These are phyloP conservation scores for Dipodomys ordii DNA, from an alignment of 2,113 vertebrate species.

Conservation along the genomic window DNA sequence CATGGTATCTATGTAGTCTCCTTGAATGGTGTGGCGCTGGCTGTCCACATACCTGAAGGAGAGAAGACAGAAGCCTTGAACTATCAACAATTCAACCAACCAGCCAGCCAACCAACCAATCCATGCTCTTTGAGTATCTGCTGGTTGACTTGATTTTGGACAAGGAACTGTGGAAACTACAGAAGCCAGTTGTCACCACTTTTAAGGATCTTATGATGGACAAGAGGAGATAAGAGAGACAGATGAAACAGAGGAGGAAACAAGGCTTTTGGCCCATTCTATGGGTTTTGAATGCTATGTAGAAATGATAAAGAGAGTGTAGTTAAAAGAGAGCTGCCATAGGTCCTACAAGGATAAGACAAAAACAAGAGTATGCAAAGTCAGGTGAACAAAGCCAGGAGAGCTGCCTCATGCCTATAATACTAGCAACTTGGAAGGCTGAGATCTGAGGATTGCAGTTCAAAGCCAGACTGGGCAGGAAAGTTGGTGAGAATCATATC, in stretches of 20 bases:
- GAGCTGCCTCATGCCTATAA: too few species aligned
- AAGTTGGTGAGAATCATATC: too few species aligned
- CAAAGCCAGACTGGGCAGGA: too few species aligned
- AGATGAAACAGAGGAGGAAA: neutral
- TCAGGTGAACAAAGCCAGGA: neutral
- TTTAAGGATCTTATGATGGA: neutral
- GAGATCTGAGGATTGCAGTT: too few species aligned
- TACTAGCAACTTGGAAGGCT: too few species aligned
- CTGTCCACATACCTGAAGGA: slow-evolving; percentile 77
- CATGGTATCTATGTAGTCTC: slow-evolving; percentile 88
- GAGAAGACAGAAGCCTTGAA: slow-evolving; percentile 32
- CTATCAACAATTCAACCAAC: neutral
- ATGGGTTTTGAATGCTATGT: neutral
- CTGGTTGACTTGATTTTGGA: neutral
- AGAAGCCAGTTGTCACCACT: neutral
- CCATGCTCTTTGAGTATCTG: neutral
- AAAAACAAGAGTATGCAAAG: neutral
- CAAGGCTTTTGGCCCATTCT: neutral
- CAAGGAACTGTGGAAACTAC: neutral
- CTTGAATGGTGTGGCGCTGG: slow-evolving; percentile 91
- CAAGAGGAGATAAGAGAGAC: neutral
- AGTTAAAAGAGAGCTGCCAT: neutral
- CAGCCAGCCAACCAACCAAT: neutral
- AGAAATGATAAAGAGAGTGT: neutral
- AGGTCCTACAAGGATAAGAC: neutral